Evolutionary conservation across 2,888 invertebrate species (phyloP).

Genomic region (Yponomeuta cagnagella): DNA sequence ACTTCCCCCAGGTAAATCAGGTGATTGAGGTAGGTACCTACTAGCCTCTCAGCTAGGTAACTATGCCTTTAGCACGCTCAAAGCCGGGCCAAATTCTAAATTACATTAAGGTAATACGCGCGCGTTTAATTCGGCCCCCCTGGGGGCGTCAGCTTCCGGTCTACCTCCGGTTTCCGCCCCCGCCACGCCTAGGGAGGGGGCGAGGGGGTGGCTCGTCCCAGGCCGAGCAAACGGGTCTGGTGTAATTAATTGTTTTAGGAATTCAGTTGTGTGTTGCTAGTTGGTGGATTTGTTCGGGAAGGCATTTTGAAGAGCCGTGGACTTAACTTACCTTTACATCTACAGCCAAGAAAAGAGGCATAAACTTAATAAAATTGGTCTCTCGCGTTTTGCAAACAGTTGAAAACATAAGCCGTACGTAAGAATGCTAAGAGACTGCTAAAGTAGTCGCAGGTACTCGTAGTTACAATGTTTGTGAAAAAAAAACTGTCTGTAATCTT

Average conservation of each 20-base stretch:
- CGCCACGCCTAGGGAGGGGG: slow-evolving; percentile 26
- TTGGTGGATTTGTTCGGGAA: background rate
- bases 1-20: background rate
- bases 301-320: background rate
- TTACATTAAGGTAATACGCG: slow-evolving; percentile 38
- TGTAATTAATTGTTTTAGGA: background rate
- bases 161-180: slow-evolving; percentile 27
- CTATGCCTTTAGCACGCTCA: background rate
- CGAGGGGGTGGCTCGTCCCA: background rate
- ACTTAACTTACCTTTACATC: too few relatives aligned
- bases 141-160: slow-evolving; percentile 19
- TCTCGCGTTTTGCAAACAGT: too few relatives aligned
- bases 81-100: slow-evolving; percentile 27
- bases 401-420: too few relatives aligned
- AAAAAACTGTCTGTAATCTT: too few relatives aligned
- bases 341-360: too few relatives aligned
- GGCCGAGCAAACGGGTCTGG: background rate
- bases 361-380: too few relatives aligned
- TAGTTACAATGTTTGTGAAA: too few relatives aligned
- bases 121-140: slow-evolving; percentile 39
- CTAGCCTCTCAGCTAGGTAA: background rate
- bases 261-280: background rate
- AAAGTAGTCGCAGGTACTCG: too few relatives aligned
- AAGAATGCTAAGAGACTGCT: too few relatives aligned
- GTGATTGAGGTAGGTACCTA: background rate